Conservation (phyloP, 2,797 vertebrate species). For the Squalus acanthias region DNA sequence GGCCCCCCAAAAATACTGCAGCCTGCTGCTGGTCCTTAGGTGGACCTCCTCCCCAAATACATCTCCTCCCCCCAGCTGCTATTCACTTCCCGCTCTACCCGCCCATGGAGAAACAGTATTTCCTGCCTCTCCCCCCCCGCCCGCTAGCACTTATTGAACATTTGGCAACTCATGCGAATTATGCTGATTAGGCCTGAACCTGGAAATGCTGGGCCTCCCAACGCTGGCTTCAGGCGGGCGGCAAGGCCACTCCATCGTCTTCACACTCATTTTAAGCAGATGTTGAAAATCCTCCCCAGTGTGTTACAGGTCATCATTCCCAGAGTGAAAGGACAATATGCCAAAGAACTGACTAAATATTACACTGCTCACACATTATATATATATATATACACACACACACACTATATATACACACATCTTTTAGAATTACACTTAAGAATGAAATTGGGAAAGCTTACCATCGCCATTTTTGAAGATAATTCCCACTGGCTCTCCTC, state of each 20-base stretch:
- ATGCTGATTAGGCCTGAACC: background rate
- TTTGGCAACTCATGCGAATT: background rate
- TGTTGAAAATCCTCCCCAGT: background rate
- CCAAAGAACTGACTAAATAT: background rate
- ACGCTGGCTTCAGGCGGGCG: background rate
- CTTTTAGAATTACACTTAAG: slow-evolving; percentile 47
- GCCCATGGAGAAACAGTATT: background rate
- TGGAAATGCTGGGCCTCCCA: background rate
- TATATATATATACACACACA: background rate
- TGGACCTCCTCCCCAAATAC: background rate
- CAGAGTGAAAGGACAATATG: background rate
- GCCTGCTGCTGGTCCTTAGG: background rate
- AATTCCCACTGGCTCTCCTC: slow-evolving; percentile 79
- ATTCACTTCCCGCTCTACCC: background rate
- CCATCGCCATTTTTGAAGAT: slow-evolving; percentile 98
- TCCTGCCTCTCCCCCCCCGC: background rate
- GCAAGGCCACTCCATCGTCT: background rate
- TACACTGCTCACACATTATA: background rate
- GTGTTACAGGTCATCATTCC: background rate
- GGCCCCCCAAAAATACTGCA: background rate
- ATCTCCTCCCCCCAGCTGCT: background rate
- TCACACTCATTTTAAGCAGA: background rate
- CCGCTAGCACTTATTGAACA: background rate
- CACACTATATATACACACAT: background rate
- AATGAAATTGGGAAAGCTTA: slow-evolving; percentile 63